phyloP scores from a whole-genome alignment of 2,113 vertebrate genomes.

The Actenoides lindsayi region DNA sequence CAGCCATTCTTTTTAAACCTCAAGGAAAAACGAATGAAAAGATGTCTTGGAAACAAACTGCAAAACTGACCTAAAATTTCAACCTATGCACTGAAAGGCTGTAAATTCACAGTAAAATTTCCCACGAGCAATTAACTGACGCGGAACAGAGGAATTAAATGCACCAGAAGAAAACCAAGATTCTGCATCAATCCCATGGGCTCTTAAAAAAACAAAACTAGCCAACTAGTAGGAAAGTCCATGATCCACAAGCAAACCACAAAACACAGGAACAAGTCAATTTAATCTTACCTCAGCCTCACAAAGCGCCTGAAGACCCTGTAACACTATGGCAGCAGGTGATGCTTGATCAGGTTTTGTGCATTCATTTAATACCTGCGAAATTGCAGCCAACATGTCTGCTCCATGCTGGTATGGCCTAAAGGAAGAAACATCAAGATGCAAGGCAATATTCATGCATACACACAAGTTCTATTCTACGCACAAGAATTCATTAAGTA shows the following conservation, averaged over 20 bases:
- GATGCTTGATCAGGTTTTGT: slow-evolving; percentile 86
- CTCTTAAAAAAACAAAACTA: not conserved
- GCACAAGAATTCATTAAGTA: not conserved
- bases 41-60: not conserved
- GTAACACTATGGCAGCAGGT: slow-evolving; percentile 86
- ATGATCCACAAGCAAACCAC: not conserved
- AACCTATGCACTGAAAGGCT: not conserved
- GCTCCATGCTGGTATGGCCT: slow-evolving; percentile 96
- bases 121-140: not conserved
- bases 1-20: not conserved
- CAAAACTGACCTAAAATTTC: not conserved
- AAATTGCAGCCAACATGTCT: slow-evolving; percentile 93
- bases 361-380: slow-evolving; percentile 86
- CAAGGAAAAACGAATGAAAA: not conserved
- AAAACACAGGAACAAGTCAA: not conserved
- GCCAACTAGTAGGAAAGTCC: not conserved
- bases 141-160: not conserved
- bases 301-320: slow-evolving; percentile 91
- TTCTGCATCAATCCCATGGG: not conserved
- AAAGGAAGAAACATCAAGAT: not conserved
- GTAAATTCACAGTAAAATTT: not conserved
- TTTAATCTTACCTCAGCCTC: slow-evolving; percentile 85
- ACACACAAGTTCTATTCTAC: not conserved
- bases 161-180: not conserved
- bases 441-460: not conserved